These are phyloP conservation scores for Stenurella melanura DNA, from an alignment of 2,888 invertebrate species.

Conservation along the genomic window DNA sequence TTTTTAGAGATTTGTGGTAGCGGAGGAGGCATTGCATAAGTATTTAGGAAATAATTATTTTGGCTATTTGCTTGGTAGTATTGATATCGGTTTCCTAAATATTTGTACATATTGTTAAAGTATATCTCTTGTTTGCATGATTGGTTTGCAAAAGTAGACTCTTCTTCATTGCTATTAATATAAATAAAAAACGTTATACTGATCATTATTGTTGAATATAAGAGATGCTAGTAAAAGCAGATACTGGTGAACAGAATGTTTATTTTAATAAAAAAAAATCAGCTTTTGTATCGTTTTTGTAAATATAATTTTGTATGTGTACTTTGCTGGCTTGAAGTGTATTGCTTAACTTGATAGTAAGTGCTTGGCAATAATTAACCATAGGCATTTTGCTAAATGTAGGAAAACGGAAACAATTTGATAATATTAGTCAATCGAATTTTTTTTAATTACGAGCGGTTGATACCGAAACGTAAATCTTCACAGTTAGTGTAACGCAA, in stretches of 20 bases:
- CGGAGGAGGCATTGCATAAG: not conserved
- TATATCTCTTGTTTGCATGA: constrained; percentile 20
- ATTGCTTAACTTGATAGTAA: not conserved
- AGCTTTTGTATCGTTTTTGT: not conserved
- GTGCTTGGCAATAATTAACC: not conserved
- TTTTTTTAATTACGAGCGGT: too few species aligned
- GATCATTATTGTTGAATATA: constrained; percentile 29
- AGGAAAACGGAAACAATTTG: too few species aligned
- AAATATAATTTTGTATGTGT: not conserved
- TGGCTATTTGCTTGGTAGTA: not conserved
- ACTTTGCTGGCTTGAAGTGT: not conserved
- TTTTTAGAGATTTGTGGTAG: not conserved
- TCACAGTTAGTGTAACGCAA: too few species aligned
- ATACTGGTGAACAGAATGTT: not conserved
- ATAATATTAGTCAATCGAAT: too few species aligned
- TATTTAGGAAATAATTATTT: constrained; percentile 22
- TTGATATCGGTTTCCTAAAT: constrained; percentile 13
- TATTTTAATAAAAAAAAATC: not conserved
- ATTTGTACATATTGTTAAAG: constrained; percentile 11
- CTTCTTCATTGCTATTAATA: constrained; percentile 25
- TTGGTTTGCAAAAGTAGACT: constrained; percentile 23
- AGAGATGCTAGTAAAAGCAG: not conserved
- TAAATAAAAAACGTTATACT: constrained; percentile 33
- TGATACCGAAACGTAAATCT: too few species aligned
- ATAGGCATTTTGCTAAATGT: not conserved